phyloP scores from a whole-genome alignment of 2,113 vertebrate genomes.

The Pongo abelii region DNA sequence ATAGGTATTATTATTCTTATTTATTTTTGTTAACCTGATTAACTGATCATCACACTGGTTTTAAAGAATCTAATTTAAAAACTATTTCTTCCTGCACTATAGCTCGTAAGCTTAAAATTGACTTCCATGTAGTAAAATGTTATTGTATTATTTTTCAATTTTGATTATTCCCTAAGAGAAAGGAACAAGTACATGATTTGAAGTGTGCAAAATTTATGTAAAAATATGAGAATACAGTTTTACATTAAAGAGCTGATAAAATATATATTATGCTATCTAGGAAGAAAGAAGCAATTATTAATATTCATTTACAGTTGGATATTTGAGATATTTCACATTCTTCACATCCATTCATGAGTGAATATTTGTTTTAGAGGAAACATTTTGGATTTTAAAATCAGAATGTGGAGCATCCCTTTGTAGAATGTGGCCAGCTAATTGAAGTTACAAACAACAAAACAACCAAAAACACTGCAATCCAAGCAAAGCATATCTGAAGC shows the following conservation, averaged over 20 bases:
- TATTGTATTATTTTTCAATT: background rate
- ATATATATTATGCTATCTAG: background rate
- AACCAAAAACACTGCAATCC: background rate
- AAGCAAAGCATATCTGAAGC: background rate
- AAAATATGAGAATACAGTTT: background rate
- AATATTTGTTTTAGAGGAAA: background rate
- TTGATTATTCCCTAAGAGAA: background rate
- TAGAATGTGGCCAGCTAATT: background rate
- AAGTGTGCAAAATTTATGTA: background rate
- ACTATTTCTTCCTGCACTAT: background rate
- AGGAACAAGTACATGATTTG: background rate
- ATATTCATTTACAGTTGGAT: background rate
- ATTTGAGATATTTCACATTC: background rate
- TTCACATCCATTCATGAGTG: background rate
- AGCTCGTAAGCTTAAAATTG: background rate
- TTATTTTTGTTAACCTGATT: background rate
- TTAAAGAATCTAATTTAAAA: background rate
- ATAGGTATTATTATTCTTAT: background rate
- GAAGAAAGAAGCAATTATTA: background rate
- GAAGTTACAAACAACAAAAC: background rate
- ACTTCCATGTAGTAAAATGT: background rate
- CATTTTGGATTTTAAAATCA: background rate
- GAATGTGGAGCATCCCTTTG: background rate
- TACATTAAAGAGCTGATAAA: background rate
- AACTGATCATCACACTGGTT: background rate